phyloP scores from a whole-genome alignment of 2,888 invertebrate genomes.

The Sisyra nigra region DNA sequence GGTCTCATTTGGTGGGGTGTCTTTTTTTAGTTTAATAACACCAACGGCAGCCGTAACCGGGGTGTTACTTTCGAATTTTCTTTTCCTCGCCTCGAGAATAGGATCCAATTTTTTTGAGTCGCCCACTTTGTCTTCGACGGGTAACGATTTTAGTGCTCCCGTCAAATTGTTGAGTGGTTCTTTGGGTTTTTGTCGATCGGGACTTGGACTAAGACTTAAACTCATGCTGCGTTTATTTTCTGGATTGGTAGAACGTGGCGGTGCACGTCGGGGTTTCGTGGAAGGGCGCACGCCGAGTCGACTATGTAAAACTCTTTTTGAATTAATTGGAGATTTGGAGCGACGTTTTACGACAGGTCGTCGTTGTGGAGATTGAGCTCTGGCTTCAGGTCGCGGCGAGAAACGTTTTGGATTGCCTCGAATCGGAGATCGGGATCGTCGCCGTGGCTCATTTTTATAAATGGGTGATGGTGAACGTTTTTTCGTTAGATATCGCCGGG shows the following conservation, averaged over 20 bases:
- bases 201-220: slow-evolving; percentile 14
- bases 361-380: slow-evolving; percentile 4
- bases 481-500: slow-evolving; percentile 12
- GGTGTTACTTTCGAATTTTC: slow-evolving; percentile 32
- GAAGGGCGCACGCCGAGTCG: slow-evolving; percentile 7
- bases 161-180: neutral
- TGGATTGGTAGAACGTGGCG: neutral
- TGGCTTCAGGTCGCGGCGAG: neutral
- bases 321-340: slow-evolving; percentile 9
- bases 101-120: slow-evolving; percentile 22
- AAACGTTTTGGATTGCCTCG: neutral
- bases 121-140: too few species aligned
- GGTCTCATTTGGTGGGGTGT: neutral
- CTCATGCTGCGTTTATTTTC: slow-evolving; percentile 3
- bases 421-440: slow-evolving; percentile 9
- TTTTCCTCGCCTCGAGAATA: slow-evolving; percentile 32
- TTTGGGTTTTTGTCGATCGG: slow-evolving; percentile 3
- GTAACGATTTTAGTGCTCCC: too few species aligned
- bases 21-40: slow-evolving; percentile 29
- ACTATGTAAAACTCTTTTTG: slow-evolving; percentile 8
- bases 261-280: neutral
- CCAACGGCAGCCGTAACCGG: slow-evolving; percentile 29
- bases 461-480: slow-evolving; percentile 10
- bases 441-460: slow-evolving; percentile 9
- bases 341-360: slow-evolving; percentile 5